Evolutionary conservation across 2,797 vertebrate species (phyloP).

Genomic region (Lepidocolaptes lacrymiger): DNA sequence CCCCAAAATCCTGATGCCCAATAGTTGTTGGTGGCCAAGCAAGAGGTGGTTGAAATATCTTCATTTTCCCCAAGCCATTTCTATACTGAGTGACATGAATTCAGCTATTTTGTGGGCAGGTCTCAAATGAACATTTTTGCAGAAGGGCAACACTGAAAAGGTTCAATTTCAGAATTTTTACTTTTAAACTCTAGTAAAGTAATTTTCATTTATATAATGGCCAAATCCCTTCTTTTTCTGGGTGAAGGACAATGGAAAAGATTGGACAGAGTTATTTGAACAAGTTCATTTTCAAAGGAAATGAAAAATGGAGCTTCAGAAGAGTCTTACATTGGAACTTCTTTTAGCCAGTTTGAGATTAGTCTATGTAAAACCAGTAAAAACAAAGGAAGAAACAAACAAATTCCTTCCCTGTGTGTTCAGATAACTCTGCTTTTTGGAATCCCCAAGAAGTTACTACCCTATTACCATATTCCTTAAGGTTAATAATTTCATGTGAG

Average conservation of each 20-base stretch:
- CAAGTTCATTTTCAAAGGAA: neutral
- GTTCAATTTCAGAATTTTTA: neutral
- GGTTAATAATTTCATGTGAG: neutral
- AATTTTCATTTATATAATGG: fast-evolving
- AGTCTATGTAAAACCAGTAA: neutral
- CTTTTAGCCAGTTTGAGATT: neutral
- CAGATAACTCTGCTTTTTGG: neutral
- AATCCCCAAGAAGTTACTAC: neutral
- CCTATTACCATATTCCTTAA: neutral
- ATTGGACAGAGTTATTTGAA: too few relatives aligned
- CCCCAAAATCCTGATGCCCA: neutral
- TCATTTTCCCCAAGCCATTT: neutral
- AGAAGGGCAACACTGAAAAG: neutral
- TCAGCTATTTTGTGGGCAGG: fast-evolving
- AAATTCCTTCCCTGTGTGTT: neutral
- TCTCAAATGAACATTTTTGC: neutral
- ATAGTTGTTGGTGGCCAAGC: neutral
- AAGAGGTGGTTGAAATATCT: neutral
- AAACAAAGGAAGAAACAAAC: neutral
- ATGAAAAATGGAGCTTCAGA: neutral
- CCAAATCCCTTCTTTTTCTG: neutral
- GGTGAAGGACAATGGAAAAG: neutral
- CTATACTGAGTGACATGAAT: neutral
- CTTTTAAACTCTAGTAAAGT: neutral
- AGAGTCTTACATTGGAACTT: neutral